A percentile compares a stretch with the other conserved stretches of the same genome.
phyloP scores from a whole-genome alignment of 1,140 invertebrate genomes.

The Acromyrmex echinatior region DNA sequence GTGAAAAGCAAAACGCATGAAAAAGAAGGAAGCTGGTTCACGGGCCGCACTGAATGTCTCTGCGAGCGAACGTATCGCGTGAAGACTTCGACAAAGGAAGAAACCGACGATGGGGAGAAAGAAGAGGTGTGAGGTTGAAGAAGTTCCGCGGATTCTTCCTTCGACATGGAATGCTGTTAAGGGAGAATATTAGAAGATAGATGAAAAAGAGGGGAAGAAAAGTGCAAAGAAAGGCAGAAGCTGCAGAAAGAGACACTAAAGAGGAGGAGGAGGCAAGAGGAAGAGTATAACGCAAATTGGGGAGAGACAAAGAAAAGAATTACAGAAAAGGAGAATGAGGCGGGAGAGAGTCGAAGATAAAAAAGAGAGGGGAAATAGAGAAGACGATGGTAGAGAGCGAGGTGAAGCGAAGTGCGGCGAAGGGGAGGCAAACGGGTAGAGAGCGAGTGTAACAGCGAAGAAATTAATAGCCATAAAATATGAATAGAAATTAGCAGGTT shows the following conservation, averaged over 20 bases:
- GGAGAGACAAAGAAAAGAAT: constrained; percentile 54
- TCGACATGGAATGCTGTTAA: constrained; percentile 68
- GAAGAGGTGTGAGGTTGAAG: constrained; percentile 29
- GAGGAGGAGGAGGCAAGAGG: constrained; percentile 15
- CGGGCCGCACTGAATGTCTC: not conserved
- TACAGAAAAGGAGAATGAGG: constrained; percentile 54
- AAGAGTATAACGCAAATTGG: constrained; percentile 23
- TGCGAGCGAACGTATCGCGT: constrained; percentile 30
- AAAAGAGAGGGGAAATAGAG: constrained; percentile 9
- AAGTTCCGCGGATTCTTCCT: constrained; percentile 43
- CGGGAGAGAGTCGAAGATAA: constrained; percentile 37
- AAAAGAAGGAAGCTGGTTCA: constrained; percentile 39
- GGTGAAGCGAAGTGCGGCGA: constrained; percentile 11
- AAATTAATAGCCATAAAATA: constrained; percentile 88
- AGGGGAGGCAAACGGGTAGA: constrained; percentile 46
- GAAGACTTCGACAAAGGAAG: constrained; percentile 23
- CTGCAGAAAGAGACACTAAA: constrained; percentile 24
- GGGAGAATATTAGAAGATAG: constrained; percentile 56
- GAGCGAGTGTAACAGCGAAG: constrained; percentile 84
- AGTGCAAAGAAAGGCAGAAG: constrained; percentile 52
- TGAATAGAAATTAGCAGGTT: constrained; percentile 88
- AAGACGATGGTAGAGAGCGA: constrained; percentile 7
- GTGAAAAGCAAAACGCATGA: constrained; percentile 29
- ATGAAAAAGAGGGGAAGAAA: constrained; percentile 40
- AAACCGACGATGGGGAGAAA: constrained; percentile 13